phyloP scores from a whole-genome alignment of 2,113 vertebrate genomes.

The Thymallus thymallus region DNA sequence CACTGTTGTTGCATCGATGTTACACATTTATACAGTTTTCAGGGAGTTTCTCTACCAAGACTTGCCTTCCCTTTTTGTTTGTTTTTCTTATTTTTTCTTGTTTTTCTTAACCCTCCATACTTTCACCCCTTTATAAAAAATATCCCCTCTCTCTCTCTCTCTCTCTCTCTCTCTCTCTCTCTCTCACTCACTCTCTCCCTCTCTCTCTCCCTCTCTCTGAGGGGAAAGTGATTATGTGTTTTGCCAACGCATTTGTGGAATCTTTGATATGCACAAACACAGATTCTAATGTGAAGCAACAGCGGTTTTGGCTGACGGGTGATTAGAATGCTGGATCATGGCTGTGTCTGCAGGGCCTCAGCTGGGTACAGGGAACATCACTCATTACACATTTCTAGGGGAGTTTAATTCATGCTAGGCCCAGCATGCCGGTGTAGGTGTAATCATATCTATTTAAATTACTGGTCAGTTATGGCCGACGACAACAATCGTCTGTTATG shows the following conservation, averaged over 20 bases:
- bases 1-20: background rate
- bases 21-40: background rate
- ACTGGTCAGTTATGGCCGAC: constrained; percentile 67
- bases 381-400: constrained; percentile 75
- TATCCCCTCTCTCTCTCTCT: constrained; percentile 6
- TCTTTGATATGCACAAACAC: constrained; percentile 77
- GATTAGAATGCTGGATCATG: constrained; percentile 81
- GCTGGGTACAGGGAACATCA: constrained; percentile 76
- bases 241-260: constrained; percentile 68
- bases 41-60: background rate
- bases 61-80: background rate
- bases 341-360: constrained; percentile 70
- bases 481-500: constrained; percentile 39
- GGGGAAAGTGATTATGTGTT: constrained; percentile 74
- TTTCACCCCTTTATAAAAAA: constrained; percentile 6
- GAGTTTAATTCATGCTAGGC: constrained; percentile 63
- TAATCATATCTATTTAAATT: constrained; percentile 78
- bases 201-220: constrained; percentile 39
- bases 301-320: constrained; percentile 67
- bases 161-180: constrained; percentile 24
- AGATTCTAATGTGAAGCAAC: constrained; percentile 66
- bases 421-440: constrained; percentile 74
- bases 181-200: constrained; percentile 36
- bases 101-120: background rate
- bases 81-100: background rate